Percentiles rank a stretch among this genome's conserved stretches.
Evolutionary conservation across 2,888 invertebrate species (phyloP).

Genomic region (Caenorhabditis imperialis): DNA sequence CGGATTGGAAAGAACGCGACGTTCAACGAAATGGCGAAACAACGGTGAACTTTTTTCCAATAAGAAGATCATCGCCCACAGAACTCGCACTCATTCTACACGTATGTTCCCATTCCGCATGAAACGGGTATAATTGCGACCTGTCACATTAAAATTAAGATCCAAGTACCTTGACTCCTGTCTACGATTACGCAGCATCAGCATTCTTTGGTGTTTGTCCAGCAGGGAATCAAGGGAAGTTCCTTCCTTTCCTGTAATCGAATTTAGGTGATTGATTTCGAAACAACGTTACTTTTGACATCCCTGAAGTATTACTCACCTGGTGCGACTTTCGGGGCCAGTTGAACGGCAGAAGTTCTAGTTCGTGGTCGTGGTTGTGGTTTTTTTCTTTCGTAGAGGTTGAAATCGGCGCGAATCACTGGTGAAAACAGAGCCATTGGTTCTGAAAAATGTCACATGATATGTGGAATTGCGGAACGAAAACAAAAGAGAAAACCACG

Average conservation of each 20-base stretch:
- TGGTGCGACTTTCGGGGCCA: constrained; percentile 37
- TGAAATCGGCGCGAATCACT: constrained; percentile 43
- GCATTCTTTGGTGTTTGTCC: constrained; percentile 51
- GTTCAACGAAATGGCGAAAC: constrained; percentile 6
- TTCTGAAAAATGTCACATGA: constrained; percentile 44
- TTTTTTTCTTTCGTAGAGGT: constrained; percentile 40
- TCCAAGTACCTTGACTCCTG: constrained; percentile 45
- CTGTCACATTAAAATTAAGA: constrained; percentile 25
- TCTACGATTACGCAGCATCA: constrained; percentile 37
- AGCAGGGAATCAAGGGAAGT: constrained; percentile 52
- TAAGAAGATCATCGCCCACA: constrained; percentile 38
- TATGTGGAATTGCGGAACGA: not conserved
- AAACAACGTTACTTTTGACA: not conserved
- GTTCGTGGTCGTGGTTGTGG: constrained; percentile 33
- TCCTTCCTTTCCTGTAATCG: constrained; percentile 44
- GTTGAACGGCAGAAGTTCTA: constrained; percentile 13
- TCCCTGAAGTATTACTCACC: constrained; percentile 5
- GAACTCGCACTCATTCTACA: constrained; percentile 6
- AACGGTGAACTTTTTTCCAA: constrained; percentile 22
- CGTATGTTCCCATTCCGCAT: constrained; percentile 6
- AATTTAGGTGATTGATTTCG: not conserved
- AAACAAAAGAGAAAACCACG: constrained; percentile 5
- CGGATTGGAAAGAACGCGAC: too few species aligned
- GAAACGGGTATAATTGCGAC: constrained; percentile 2
- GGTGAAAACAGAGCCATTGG: constrained; percentile 54